phyloP scores from a whole-genome alignment of 2,888 invertebrate species.

The Amphimallon solstitiale region DNA sequence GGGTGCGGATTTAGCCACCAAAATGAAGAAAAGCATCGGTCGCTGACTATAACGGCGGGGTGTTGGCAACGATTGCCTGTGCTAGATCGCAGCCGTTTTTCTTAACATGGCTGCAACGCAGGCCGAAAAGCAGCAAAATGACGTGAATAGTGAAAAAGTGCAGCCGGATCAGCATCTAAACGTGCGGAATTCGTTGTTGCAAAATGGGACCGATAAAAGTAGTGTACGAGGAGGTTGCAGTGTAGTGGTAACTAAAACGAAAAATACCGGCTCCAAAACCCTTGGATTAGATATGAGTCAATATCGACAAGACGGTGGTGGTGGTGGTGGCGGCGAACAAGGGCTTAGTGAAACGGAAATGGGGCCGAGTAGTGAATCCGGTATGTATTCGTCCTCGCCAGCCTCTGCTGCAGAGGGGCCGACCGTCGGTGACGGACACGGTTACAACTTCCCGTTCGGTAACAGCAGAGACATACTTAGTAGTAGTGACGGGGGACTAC shows the following conservation, averaged over 20 bases:
- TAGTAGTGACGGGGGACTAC: conserved; percentile 67
- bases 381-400: conserved; percentile 46
- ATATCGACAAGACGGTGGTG: conserved; percentile 75
- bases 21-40: conserved; percentile 63
- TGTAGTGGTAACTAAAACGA: conserved; percentile 74
- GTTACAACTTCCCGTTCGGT: conserved; percentile 57
- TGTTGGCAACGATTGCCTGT: conserved; percentile 69
- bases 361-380: conserved; percentile 50
- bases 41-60: conserved; percentile 67
- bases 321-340: conserved; percentile 61
- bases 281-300: conserved; percentile 70
- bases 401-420: conserved; percentile 58
- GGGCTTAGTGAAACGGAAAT: conserved; percentile 50
- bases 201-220: conserved; percentile 82
- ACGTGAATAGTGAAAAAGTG: conserved; percentile 73
- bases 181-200: conserved; percentile 75
- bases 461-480: conserved; percentile 57
- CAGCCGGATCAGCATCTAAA: conserved; percentile 74
- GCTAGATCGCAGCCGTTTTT: conserved; percentile 63
- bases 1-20: conserved; percentile 60
- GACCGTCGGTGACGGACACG: conserved; percentile 61
- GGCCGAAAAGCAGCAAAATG: conserved; percentile 85
- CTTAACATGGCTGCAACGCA: conserved; percentile 86
- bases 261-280: conserved; percentile 71
- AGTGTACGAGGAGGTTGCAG: conserved; percentile 74